Percentiles rank a stretch among this genome's conserved stretches.
Evolutionary conservation across 2,888 invertebrate species (phyloP).

Genomic region (Drosophila paucipuncta): DNA sequence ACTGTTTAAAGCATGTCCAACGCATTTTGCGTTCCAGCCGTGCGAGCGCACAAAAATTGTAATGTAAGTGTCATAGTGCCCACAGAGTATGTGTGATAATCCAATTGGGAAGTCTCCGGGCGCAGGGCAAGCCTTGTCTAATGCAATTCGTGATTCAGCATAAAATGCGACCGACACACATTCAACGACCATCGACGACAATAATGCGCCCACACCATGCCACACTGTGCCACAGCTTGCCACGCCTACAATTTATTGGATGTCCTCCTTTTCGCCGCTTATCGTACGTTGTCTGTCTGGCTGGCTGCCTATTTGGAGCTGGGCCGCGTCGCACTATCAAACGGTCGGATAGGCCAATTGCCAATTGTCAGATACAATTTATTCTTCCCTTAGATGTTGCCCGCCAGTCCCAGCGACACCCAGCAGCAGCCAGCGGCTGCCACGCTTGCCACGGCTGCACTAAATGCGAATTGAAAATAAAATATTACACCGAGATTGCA

Average conservation of each 20-base stretch:
- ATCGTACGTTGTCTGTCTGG: slow-evolving; percentile 20
- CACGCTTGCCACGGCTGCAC: slow-evolving; percentile 65
- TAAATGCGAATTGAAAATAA: slow-evolving; percentile 82
- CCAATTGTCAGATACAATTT: slow-evolving; percentile 82
- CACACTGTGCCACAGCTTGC: slow-evolving; percentile 24
- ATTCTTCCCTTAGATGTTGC: slow-evolving; percentile 75
- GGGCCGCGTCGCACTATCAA: slow-evolving; percentile 67
- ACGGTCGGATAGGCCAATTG: slow-evolving; percentile 79
- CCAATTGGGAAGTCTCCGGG: slow-evolving; percentile 61
- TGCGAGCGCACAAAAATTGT: slow-evolving; percentile 65
- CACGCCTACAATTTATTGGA: slow-evolving; percentile 71
- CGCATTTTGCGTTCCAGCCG: slow-evolving; percentile 49
- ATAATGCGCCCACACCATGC: slow-evolving; percentile 21
- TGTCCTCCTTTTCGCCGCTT: slow-evolving; percentile 26
- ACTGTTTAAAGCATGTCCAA: slow-evolving; percentile 62
- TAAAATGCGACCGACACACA: slow-evolving; percentile 55
- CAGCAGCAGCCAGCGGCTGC: slow-evolving; percentile 1
- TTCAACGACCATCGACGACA: slow-evolving; percentile 26
- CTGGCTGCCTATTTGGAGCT: slow-evolving; percentile 57
- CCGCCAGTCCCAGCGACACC: slow-evolving; percentile 3
- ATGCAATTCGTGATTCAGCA: slow-evolving; percentile 81
- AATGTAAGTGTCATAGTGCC: slow-evolving; percentile 61
- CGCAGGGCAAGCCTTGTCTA: slow-evolving; percentile 53
- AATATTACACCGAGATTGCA: slow-evolving; percentile 79
- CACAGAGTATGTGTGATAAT: slow-evolving; percentile 63